Evolutionary conservation across 2,113 vertebrate species (phyloP).

Genomic region (Melanostigma gelatinosum): DNA sequence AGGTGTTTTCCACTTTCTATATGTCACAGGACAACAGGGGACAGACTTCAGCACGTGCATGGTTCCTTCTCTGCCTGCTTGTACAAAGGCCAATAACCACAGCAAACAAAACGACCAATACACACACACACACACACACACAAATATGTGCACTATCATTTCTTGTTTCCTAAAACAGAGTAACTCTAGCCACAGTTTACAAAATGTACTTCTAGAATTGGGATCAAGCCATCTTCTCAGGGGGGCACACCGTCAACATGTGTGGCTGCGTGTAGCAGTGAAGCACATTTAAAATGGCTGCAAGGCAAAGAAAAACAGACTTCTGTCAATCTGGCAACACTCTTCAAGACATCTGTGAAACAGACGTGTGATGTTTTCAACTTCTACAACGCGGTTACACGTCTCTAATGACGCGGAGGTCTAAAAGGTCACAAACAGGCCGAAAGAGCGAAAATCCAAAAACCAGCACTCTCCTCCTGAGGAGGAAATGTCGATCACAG

Average conservation of each 20-base stretch:
- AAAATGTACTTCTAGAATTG: constrained; percentile 13
- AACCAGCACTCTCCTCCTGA: background rate
- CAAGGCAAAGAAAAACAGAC: constrained; percentile 55
- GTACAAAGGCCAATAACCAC: constrained; percentile 27
- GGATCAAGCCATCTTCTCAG: constrained; percentile 1
- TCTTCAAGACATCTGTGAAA: constrained; percentile 89
- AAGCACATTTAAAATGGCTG: constrained; percentile 1
- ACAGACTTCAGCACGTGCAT: constrained; percentile 51
- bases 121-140: background rate
- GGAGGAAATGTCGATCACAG: background rate
- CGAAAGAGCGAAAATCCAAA: background rate
- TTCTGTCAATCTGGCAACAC: constrained; percentile 82
- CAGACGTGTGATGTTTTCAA: constrained; percentile 81
- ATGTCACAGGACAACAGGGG: constrained; percentile 39
- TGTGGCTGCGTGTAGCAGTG: background rate
- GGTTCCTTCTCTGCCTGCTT: constrained; percentile 5
- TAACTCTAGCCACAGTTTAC: background rate
- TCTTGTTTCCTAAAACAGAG: constrained; percentile 25
- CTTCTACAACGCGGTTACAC: constrained; percentile 2
- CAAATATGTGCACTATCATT: constrained; percentile 1
- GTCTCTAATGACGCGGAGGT: constrained; percentile 6
- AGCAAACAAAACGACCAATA: constrained; percentile 6
- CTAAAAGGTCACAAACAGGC: background rate
- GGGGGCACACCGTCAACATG: background rate
- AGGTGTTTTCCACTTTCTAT: constrained; percentile 72